Evolutionary conservation across 2,113 vertebrate species (phyloP), one percentile per base, ranked within the genome.

Genomic region (Malurus elegans): DNA sequence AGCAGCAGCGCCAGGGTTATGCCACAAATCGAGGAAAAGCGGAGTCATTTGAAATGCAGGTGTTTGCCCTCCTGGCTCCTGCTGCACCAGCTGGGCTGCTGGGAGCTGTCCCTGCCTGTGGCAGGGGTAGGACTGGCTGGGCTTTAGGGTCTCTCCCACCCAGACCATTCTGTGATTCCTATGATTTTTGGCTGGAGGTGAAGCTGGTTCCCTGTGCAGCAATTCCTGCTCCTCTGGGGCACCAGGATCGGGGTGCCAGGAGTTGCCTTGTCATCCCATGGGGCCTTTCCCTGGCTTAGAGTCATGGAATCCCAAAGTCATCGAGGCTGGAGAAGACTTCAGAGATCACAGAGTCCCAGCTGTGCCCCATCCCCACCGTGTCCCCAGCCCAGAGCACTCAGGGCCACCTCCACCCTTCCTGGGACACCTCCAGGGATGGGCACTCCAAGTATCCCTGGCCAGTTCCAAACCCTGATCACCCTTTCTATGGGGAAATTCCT

Each of bases 261-360:
- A 32, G 12, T 4, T 57, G 23, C 47, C 2, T 1, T 48, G 1
- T 58, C 42, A n/a, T 25, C 32, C 53, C 2, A 0, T 3, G 8
- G 16, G 53, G 9, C 50, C 51, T 48, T 85, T 57, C 12, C 11
- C 40, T 12, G 24, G 7, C 19, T 53, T 48, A 44, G 47, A 12
- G 34, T 51, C 32, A 16, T 32, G 18, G 38, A 17, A 4, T 45
- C 28, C 4, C 0, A 38, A 38, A 38, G 11, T 38, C 38, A 38
- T 38, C 32, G 18, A 38, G 51, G 36, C 5, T 80, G 67, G 60
- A n/a, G 32, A 44, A n/a, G 13, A 4, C 18, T 16, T 40, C 28
- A 0, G 1, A 18, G n/a, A 1, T 10, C 51, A 9, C 6, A 0
- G 12, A 58, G 14, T 7, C 23, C 18, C 0, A 2, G 3, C 48